Percentiles rank a stretch among this genome's conserved stretches.
phyloP scores from a whole-genome alignment of 2,797 vertebrate genomes.

The Melanogrammus aeglefinus region DNA sequence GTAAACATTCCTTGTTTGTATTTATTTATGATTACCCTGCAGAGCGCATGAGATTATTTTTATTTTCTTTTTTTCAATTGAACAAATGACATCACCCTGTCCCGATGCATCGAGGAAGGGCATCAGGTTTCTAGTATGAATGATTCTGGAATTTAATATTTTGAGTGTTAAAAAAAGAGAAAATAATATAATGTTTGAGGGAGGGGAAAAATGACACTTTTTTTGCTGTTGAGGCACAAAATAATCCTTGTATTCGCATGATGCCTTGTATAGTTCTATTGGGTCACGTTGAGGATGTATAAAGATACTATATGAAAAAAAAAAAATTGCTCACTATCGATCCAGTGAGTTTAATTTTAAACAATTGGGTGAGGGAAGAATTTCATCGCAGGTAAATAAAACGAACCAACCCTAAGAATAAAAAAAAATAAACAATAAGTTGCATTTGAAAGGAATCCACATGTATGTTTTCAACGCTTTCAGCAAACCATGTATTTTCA shows the following conservation, averaged over 20 bases:
- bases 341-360: slow-evolving; percentile 76
- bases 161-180: slow-evolving; percentile 78
- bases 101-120: slow-evolving; percentile 69
- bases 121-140: slow-evolving; percentile 85
- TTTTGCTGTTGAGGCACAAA: slow-evolving; percentile 84
- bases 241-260: slow-evolving; percentile 74
- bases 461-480: slow-evolving; percentile 86
- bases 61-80: neutral
- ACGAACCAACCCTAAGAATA: neutral
- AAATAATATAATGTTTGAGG: slow-evolving; percentile 64
- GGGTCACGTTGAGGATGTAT: slow-evolving; percentile 72
- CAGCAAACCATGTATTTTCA: slow-evolving; percentile 89
- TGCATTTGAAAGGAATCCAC: slow-evolving; percentile 77
- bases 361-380: slow-evolving; percentile 72
- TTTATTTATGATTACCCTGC: slow-evolving; percentile 98
- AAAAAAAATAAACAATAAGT: neutral
- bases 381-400: slow-evolving; percentile 43
- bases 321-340: slow-evolving; percentile 76
- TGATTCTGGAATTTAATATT: slow-evolving; percentile 81
- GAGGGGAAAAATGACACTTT: slow-evolving; percentile 36
- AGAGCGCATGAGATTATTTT: slow-evolving; percentile 68
- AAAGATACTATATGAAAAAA: slow-evolving; percentile 43
- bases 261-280: slow-evolving; percentile 64
- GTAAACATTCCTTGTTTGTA: slow-evolving; percentile 98
- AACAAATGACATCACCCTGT: slow-evolving; percentile 77